phyloP scores from a whole-genome alignment of 2,113 vertebrate species.

The Chloropsis hardwickii region DNA sequence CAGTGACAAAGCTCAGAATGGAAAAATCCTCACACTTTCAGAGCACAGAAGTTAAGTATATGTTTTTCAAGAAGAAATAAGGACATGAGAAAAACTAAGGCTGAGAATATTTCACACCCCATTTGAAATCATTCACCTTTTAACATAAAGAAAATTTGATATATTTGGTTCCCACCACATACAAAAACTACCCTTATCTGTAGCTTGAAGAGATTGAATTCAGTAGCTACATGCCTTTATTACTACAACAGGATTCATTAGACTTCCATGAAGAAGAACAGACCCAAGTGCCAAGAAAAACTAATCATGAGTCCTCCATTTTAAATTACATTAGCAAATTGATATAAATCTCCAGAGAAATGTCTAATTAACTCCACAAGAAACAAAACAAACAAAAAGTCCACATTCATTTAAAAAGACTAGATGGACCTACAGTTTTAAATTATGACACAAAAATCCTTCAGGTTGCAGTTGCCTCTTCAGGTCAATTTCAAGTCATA shows the following conservation, averaged over 20 bases:
- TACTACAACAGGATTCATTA: neutral
- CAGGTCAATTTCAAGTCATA: neutral
- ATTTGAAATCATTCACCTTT: neutral
- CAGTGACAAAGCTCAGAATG: neutral
- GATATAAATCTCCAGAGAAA: neutral
- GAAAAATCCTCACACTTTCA: neutral
- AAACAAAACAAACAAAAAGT: neutral
- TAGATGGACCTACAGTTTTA: neutral
- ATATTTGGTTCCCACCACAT: neutral
- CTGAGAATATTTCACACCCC: neutral
- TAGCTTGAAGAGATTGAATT: neutral
- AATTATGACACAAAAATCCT: neutral
- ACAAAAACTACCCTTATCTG: neutral
- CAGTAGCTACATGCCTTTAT: neutral
- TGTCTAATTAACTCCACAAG: neutral
- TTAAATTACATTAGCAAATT: conserved; percentile 22
- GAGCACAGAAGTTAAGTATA: neutral
- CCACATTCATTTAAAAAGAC: neutral
- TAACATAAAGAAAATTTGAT: neutral
- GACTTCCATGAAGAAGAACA: neutral
- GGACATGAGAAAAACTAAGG: neutral
- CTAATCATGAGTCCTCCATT: neutral
- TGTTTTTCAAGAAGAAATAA: neutral
- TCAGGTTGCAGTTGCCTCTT: neutral
- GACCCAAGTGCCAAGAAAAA: conserved; percentile 4